Evolutionary conservation across 1,140 invertebrate species (phyloP).

Genomic region (Pristionchus pacificus): DNA sequence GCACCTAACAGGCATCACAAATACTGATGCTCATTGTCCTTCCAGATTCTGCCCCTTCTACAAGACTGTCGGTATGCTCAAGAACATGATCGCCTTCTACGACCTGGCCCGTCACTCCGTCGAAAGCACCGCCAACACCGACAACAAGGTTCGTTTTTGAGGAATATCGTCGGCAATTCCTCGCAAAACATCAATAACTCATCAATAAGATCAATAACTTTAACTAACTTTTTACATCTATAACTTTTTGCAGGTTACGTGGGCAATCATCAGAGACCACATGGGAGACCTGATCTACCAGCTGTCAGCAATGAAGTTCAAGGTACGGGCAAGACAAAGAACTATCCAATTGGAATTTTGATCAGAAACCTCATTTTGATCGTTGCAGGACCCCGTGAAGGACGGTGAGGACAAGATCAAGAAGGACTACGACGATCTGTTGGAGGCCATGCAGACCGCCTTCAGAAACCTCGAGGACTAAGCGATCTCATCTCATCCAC

Average conservation of each 20-base stretch:
- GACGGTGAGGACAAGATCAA: slow-evolving; percentile 96
- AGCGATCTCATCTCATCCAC: no score
- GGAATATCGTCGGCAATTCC: no score
- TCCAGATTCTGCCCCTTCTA: slow-evolving; percentile 92
- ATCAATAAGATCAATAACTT: no score
- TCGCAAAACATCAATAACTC: no score
- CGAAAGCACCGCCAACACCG: slow-evolving; percentile 93
- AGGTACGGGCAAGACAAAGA: slow-evolving; percentile 65
- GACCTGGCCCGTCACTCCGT: slow-evolving; percentile 95
- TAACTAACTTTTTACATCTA: no score
- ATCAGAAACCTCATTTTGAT: slow-evolving; percentile 1
- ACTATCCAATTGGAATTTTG: no score
- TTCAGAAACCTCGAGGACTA: slow-evolving; percentile 99
- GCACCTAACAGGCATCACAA: no score
- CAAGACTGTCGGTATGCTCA: slow-evolving; percentile 97
- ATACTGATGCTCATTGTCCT: no score
- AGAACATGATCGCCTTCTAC: slow-evolving; percentile 97
- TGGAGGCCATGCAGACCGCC: slow-evolving; percentile 89
- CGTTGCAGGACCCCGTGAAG: slow-evolving; percentile 83
- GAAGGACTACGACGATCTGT: slow-evolving; percentile 87
- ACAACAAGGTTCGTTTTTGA: slow-evolving; percentile 79
- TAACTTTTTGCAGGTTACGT: slow-evolving; percentile 75
- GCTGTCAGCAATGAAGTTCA: slow-evolving; percentile 99
- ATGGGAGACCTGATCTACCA: slow-evolving; percentile 95
- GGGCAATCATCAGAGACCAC: slow-evolving; percentile 90